Percentiles rank a stretch among this genome's conserved stretches.
Evolutionary conservation across 2,888 invertebrate species (phyloP).

Genomic region (Maniola hyperantus): DNA sequence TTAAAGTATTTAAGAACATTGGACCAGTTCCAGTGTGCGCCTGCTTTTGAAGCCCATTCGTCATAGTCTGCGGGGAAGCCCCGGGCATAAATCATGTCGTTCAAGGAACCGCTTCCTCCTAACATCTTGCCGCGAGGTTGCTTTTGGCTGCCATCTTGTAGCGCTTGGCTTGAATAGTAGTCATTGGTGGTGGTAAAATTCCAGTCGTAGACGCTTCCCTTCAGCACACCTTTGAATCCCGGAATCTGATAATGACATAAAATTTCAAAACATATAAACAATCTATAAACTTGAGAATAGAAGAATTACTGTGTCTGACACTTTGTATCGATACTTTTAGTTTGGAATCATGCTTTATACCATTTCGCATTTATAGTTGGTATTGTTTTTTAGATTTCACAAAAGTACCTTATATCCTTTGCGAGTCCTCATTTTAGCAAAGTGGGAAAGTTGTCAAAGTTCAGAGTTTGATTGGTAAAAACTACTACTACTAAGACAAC

Average conservation of each 20-base stretch:
- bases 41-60: constrained; percentile 60
- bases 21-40: constrained; percentile 61
- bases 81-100: constrained; percentile 70
- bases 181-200: constrained; percentile 65
- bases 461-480: too few relatives aligned
- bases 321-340: too few relatives aligned
- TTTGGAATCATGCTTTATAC: too few relatives aligned
- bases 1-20: constrained; percentile 64
- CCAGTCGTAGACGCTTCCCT: constrained; percentile 62
- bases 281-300: too few relatives aligned
- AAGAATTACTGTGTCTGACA: too few relatives aligned
- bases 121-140: constrained; percentile 69
- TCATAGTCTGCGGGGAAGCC: constrained; percentile 67
- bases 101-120: constrained; percentile 67
- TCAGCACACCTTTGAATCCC: constrained; percentile 52
- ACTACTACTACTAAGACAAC: too few relatives aligned
- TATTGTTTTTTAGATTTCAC: too few relatives aligned
- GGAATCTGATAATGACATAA: constrained; percentile 55
- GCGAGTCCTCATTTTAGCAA: too few relatives aligned
- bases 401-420: too few relatives aligned
- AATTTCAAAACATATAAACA: too few relatives aligned
- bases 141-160: constrained; percentile 53
- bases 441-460: too few relatives aligned
- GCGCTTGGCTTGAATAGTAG: constrained; percentile 55
- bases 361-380: too few relatives aligned